Percentiles rank a stretch among this genome's conserved stretches.
Conservation (phyloP, 2,113 vertebrate species). For the Dasyprocta punctata region DNA sequence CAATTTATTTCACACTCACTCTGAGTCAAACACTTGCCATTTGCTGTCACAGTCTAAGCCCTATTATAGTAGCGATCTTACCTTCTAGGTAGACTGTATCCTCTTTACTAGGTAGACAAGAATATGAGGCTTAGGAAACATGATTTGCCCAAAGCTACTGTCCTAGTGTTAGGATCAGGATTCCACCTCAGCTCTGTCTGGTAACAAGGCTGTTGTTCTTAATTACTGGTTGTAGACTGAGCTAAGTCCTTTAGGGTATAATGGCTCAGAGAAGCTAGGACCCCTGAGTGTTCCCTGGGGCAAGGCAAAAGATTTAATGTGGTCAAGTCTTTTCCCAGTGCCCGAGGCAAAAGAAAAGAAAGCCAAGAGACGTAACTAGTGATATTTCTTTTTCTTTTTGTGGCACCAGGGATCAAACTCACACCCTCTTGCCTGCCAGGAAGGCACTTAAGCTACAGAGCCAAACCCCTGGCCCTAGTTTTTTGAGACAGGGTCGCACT, state of each 20-base stretch:
- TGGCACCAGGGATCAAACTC: too few relatives aligned
- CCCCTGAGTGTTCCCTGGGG: neutral
- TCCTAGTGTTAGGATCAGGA: neutral
- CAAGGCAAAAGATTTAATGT: neutral
- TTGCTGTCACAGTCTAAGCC: neutral
- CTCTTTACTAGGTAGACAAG: neutral
- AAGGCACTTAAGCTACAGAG: too few relatives aligned
- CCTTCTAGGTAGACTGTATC: neutral
- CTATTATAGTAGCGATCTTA: neutral
- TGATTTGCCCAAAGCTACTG: neutral
- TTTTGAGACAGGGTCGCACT: too few relatives aligned
- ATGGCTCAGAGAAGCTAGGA: neutral
- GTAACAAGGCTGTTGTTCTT: neutral
- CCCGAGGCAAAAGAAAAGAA: neutral
- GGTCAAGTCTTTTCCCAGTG: neutral
- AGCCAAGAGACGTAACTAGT: neutral
- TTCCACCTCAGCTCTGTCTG: neutral
- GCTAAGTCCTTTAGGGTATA: neutral
- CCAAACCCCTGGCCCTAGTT: too few relatives aligned
- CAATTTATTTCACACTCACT: neutral
- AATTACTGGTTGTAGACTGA: neutral
- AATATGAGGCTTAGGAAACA: neutral
- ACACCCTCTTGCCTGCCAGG: too few relatives aligned
- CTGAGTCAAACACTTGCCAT: neutral
- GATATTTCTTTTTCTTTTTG: too few relatives aligned